phyloP scores from a whole-genome alignment of 1,140 invertebrate genomes.

The Drosophila tristis region DNA sequence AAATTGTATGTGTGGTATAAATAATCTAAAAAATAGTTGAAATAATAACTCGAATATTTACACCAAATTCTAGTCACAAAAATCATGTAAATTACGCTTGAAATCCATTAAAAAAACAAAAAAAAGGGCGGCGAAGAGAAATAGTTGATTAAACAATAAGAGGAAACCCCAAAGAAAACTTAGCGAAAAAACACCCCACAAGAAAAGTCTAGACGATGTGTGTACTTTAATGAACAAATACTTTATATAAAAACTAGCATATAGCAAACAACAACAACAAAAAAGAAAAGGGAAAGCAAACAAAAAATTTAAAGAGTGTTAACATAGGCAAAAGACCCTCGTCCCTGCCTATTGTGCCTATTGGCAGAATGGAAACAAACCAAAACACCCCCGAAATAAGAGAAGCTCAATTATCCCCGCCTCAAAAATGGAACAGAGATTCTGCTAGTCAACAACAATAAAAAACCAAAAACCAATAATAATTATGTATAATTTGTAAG shows the following conservation, averaged over 20 bases:
- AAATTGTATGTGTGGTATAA: conserved; percentile 23
- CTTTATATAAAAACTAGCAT: conserved; percentile 72
- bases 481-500: conserved; percentile 37
- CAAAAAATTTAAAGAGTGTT: conserved; percentile 49
- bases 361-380: conserved; percentile 22
- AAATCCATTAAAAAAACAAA: conserved; percentile 1
- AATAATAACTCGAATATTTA: conserved; percentile 39
- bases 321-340: conserved; percentile 20
- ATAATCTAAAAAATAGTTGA: conserved; percentile 28
- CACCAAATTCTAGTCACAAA: conserved; percentile 30
- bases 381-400: conserved; percentile 23
- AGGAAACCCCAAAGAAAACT: conserved; percentile 20
- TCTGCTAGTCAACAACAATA: conserved; percentile 44
- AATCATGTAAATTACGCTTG: conserved; percentile 38
- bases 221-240: conserved; percentile 74
- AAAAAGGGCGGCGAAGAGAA: background rate
- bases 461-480: conserved; percentile 28
- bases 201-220: conserved; percentile 56
- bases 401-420: conserved; percentile 56
- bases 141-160: conserved; percentile 24
- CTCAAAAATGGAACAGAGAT: conserved; percentile 26
- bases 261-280: conserved; percentile 42
- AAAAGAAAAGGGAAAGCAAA: conserved; percentile 33
- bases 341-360: conserved; percentile 24
- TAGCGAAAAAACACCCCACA: conserved; percentile 14